Evolutionary conservation across 2,888 invertebrate species (phyloP).

Genomic region (Callinectes sapidus): DNA sequence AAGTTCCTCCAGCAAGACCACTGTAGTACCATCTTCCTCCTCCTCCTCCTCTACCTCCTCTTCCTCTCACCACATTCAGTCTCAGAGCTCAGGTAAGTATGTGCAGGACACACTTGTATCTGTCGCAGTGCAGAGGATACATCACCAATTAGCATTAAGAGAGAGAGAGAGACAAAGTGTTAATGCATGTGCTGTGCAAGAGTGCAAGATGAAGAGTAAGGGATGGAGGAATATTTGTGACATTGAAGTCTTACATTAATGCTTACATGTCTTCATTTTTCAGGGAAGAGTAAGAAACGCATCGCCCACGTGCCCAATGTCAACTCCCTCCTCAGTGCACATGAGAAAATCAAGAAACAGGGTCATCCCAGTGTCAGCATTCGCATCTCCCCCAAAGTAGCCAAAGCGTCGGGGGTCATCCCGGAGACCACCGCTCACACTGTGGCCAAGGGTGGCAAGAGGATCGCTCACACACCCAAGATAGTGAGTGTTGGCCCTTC

Average conservation of each 20-base stretch:
- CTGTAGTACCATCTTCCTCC: not conserved
- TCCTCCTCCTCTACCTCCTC: conserved; percentile 16
- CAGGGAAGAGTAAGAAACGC: conserved; percentile 61
- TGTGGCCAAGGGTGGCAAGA: conserved; percentile 58
- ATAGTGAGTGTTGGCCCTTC: conserved; percentile 51
- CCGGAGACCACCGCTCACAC: conserved; percentile 51
- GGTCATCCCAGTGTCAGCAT: not conserved
- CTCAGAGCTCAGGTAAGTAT: not conserved
- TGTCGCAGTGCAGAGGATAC: too few relatives aligned
- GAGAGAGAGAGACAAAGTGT: not conserved
- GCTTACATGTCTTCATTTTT: not conserved
- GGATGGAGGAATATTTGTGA: not conserved
- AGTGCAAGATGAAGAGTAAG: not conserved
- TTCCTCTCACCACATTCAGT: not conserved
- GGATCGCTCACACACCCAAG: conserved; percentile 66
- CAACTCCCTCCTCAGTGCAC: conserved; percentile 54
- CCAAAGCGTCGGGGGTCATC: conserved; percentile 39
- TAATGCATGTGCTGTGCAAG: not conserved
- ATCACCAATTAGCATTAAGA: not conserved
- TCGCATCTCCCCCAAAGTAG: conserved; percentile 11
- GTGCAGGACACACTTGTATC: too few relatives aligned
- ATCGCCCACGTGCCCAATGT: conserved; percentile 68
- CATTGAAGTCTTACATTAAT: not conserved
- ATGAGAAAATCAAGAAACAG: conserved; percentile 53
- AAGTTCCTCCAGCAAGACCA: not conserved